Conservation (phyloP, 2,113 vertebrate species). For the Globicephala melas region DNA sequence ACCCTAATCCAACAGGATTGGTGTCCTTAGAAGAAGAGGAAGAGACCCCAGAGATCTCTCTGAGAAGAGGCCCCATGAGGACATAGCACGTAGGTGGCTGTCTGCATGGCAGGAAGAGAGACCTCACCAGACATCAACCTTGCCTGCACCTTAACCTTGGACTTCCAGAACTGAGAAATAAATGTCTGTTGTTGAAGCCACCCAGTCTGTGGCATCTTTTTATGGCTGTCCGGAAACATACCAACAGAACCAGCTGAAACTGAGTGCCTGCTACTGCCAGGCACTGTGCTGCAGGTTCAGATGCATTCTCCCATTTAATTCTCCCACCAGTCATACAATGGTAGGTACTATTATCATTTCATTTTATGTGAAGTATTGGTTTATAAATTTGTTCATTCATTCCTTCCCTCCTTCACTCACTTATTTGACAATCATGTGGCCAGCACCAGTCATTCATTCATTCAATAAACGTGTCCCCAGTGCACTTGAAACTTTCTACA, state of each 20-base stretch:
- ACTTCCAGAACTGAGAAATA: neutral
- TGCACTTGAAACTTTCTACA: neutral
- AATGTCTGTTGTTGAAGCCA: neutral
- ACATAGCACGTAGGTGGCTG: neutral
- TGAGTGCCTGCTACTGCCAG: fast-evolving
- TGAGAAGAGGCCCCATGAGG: neutral
- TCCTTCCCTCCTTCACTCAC: neutral
- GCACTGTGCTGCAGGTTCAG: fast-evolving
- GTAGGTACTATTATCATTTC: too few species aligned
- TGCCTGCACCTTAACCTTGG: neutral
- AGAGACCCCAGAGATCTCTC: neutral
- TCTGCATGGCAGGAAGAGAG: neutral
- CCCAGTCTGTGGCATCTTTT: neutral
- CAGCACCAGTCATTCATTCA: neutral
- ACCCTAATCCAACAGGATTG: too few species aligned
- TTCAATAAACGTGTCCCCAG: neutral
- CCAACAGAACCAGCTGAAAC: fast-evolving
- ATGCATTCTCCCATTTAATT: neutral
- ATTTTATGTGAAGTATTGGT: neutral
- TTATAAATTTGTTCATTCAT: neutral
- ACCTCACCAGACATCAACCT: neutral
- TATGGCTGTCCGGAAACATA: fast-evolving
- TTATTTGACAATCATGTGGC: neutral
- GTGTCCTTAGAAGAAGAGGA: neutral
- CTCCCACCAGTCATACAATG: neutral